Conservation (phyloP, 1,140 invertebrate genomes). For the Oedothorax gibbosus region DNA sequence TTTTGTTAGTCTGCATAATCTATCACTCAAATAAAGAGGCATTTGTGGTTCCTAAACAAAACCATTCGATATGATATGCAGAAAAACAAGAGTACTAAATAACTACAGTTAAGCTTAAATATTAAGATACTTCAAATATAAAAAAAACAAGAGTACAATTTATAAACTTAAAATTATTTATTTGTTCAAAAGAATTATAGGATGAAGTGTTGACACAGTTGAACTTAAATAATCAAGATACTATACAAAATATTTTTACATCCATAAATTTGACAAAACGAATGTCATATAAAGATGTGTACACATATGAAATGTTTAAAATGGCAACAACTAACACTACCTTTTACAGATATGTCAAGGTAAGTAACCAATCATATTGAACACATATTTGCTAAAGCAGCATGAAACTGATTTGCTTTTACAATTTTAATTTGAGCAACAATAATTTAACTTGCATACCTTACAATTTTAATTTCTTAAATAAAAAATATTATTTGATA, state of each 20-base stretch:
- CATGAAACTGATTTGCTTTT: neutral
- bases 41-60: too few relatives aligned
- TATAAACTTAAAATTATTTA: slow-evolving; percentile 13
- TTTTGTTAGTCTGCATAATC: too few relatives aligned
- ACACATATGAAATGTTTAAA: slow-evolving; percentile 8
- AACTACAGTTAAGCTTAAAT: too few relatives aligned
- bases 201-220: neutral
- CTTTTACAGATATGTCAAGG: too few relatives aligned
- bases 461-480: neutral
- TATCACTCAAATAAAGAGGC: too few relatives aligned
- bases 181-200: slow-evolving; percentile 11
- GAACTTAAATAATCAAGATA: neutral
- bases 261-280: slow-evolving; percentile 1
- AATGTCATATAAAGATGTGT: neutral
- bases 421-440: neutral
- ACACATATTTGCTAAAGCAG: neutral
- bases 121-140: neutral
- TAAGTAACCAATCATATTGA: too few relatives aligned
- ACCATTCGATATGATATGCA: too few relatives aligned
- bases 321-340: neutral
- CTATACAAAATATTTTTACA: neutral
- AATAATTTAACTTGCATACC: neutral
- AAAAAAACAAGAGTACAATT: neutral
- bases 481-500: neutral
- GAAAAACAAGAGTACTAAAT: too few relatives aligned